Evolutionary conservation across 1,140 invertebrate genomes (phyloP).

Genomic region (Propsilocerus akamusi): DNA sequence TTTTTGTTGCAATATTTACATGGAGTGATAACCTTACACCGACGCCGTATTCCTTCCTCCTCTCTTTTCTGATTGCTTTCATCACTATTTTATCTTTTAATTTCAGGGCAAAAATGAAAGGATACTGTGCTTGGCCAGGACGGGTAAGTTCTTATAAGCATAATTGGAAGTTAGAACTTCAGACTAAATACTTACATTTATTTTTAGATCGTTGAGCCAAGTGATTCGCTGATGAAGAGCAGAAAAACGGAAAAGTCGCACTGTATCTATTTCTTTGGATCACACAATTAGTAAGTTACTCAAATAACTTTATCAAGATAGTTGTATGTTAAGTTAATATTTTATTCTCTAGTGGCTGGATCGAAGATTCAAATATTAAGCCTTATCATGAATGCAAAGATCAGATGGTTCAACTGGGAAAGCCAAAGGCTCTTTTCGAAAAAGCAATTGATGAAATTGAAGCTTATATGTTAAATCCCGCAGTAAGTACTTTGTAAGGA

Average conservation of each 20-base stretch:
- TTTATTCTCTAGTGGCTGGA: slow-evolving; percentile 56
- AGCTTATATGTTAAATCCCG: slow-evolving; percentile 53
- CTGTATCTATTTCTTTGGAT: slow-evolving; percentile 3
- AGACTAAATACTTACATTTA: slow-evolving; percentile 5
- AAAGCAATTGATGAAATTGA: slow-evolving; percentile 76
- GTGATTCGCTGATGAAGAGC: background rate
- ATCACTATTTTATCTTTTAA: background rate
- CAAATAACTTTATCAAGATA: background rate
- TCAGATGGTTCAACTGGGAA: slow-evolving; percentile 55
- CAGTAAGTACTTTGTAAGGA: too few species aligned
- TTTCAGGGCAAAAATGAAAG: background rate
- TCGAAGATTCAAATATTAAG: slow-evolving; percentile 69
- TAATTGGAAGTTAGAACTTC: background rate
- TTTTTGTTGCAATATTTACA: too few species aligned
- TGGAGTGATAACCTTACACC: too few species aligned
- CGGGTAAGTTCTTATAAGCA: background rate
- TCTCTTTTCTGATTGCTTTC: too few species aligned
- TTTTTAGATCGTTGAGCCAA: background rate
- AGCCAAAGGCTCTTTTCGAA: slow-evolving; percentile 53
- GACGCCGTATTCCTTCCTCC: too few species aligned
- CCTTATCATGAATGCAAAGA: slow-evolving; percentile 69
- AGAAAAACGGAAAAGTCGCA: slow-evolving; percentile 3
- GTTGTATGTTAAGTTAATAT: background rate
- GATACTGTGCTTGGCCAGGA: background rate
- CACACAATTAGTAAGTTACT: background rate